Evolutionary conservation across 1,140 invertebrate genomes (phyloP).

Genomic region (Hirudo medicinalis): DNA sequence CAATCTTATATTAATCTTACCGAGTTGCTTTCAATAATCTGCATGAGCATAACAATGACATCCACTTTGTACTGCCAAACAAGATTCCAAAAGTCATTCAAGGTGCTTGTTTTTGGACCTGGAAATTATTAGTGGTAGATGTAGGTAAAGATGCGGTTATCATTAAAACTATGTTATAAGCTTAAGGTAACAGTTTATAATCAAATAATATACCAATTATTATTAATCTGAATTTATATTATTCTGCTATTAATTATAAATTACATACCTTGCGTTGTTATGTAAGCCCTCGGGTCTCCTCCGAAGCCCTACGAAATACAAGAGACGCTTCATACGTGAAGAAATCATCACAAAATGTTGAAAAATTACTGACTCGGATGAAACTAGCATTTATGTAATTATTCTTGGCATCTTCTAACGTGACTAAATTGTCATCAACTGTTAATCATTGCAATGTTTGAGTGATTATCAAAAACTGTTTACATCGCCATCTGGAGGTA

Average conservation of each 20-base stretch:
- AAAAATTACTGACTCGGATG: not conserved
- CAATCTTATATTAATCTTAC: not conserved
- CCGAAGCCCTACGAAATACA: not conserved
- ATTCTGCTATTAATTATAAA: too few relatives aligned
- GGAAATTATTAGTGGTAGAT: not conserved
- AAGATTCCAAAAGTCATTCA: slow-evolving; percentile 2
- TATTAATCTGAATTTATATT: too few relatives aligned
- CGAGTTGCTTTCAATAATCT: not conserved
- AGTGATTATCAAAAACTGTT: not conserved
- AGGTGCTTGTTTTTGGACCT: not conserved
- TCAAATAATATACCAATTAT: too few relatives aligned
- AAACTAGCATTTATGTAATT: slow-evolving; percentile 12
- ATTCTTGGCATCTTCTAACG: not conserved
- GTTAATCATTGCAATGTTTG: not conserved
- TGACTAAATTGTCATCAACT: slow-evolving; percentile 3
- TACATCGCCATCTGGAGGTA: not conserved
- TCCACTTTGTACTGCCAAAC: slow-evolving; percentile 12
- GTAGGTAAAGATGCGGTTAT: not conserved
- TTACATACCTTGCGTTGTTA: not conserved
- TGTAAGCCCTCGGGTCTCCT: not conserved
- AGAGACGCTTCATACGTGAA: not conserved
- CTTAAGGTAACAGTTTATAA: not conserved
- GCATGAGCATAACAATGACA: slow-evolving; percentile 7
- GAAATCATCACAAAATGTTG: not conserved
- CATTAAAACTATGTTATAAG: not conserved